Evolutionary conservation across 2,113 vertebrate species (phyloP).

Genomic region (Myrmophylax atrothorax): DNA sequence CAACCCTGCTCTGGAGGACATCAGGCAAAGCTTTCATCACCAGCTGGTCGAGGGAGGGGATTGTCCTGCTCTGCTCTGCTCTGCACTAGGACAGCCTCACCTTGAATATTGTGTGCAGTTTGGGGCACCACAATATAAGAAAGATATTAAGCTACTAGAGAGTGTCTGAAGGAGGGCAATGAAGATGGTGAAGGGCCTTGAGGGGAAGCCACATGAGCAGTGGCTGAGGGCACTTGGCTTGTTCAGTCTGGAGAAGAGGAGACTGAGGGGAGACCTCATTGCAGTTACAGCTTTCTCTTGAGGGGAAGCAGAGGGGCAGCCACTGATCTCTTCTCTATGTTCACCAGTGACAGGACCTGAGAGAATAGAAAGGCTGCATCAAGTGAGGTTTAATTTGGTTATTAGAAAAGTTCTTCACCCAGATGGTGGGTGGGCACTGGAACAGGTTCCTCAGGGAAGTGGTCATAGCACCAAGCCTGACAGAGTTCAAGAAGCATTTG

Average conservation of each 20-base stretch:
- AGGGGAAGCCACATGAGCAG: neutral
- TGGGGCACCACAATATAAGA: neutral
- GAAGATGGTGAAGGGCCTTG: neutral
- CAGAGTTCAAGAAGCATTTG: neutral
- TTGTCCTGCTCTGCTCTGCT: accelerated
- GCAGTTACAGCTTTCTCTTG: accelerated
- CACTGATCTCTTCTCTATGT: neutral
- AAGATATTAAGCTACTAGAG: neutral
- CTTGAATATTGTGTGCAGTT: neutral
- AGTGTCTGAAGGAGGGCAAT: too few species aligned
- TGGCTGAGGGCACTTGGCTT: neutral
- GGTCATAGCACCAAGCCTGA: neutral
- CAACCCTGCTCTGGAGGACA: accelerated
- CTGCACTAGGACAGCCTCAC: accelerated
- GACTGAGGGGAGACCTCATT: too few species aligned
- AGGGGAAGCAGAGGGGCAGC: neutral
- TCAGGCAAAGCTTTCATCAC: accelerated
- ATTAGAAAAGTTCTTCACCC: neutral
- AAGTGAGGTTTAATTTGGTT: too few species aligned
- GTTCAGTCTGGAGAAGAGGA: too few species aligned
- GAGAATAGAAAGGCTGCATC: neutral
- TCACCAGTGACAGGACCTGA: accelerated
- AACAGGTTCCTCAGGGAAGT: neutral
- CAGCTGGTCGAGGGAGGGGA: accelerated
- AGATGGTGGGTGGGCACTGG: accelerated